These are phyloP conservation scores for Axinella damicornis DNA, from an alignment of 37 sponge, comb jelly and placozoan genomes.

Conservation along the genomic window DNA sequence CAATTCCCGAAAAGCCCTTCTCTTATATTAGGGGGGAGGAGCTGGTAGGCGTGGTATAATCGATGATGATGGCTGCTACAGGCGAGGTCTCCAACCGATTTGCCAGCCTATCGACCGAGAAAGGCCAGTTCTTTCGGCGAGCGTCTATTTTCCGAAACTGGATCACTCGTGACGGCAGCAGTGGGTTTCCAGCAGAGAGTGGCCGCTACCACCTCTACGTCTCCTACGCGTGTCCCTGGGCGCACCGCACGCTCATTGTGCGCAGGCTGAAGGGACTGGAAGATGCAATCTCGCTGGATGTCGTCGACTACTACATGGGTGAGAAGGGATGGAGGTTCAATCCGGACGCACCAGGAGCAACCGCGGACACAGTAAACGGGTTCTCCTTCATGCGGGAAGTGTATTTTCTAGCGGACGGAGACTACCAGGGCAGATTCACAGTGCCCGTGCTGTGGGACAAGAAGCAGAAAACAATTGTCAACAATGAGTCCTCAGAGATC, in stretches of 20 bases:
- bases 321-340: slow-evolving; percentile 87
- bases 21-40: too few relatives aligned
- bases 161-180: slow-evolving; percentile 59
- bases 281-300: slow-evolving; percentile 79
- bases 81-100: too few relatives aligned
- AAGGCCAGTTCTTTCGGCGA: too few relatives aligned
- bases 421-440: slow-evolving; percentile 81
- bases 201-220: slow-evolving; percentile 94
- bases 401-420: slow-evolving; percentile 65
- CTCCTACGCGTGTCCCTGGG: slow-evolving; percentile 93
- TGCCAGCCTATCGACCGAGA: too few relatives aligned
- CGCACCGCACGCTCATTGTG: slow-evolving; percentile 81
- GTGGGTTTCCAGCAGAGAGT: slow-evolving; percentile 74
- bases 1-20: too few relatives aligned
- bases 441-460: slow-evolving; percentile 94
- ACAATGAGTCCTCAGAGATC: slow-evolving; percentile 92
- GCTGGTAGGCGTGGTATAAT: too few relatives aligned
- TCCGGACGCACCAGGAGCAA: slow-evolving; percentile 57
- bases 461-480: slow-evolving; percentile 76
- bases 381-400: slow-evolving; percentile 66
- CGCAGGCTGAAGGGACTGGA: slow-evolving; percentile 88
- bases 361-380: slow-evolving; percentile 84
- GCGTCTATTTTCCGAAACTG: slow-evolving; percentile 78
- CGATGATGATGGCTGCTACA: too few relatives aligned
- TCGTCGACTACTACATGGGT: slow-evolving; percentile 69